These are phyloP conservation scores for Hippopotamus amphibius DNA, from an alignment of 2,113 vertebrate genomes.

Conservation along the genomic window DNA sequence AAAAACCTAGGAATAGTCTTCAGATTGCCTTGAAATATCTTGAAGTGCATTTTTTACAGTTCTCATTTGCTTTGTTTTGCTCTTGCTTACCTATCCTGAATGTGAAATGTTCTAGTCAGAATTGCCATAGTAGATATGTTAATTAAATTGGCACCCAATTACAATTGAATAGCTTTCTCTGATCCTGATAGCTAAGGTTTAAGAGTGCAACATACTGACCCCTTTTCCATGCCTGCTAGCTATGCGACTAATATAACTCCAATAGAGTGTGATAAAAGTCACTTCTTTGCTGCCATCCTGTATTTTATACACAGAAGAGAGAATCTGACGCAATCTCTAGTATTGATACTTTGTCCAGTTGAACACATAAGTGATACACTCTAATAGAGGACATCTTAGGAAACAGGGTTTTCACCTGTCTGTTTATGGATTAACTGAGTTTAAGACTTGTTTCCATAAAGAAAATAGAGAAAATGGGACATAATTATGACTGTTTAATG, in stretches of 20 bases:
- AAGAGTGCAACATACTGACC: not conserved
- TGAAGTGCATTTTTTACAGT: not conserved
- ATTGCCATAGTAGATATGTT: not conserved
- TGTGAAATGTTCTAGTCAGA: not conserved
- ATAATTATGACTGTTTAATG: not conserved
- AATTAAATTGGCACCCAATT: not conserved
- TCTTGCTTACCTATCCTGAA: not conserved
- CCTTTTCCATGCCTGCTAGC: not conserved
- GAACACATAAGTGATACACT: not conserved
- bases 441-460: not conserved
- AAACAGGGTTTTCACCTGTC: not conserved
- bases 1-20: not conserved
- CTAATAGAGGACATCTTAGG: not conserved
- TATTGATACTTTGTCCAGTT: not conserved
- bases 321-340: not conserved
- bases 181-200: not conserved
- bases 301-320: not conserved
- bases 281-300: not conserved
- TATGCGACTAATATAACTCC: not conserved
- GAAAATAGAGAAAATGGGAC: not conserved
- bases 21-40: not conserved
- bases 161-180: not conserved
- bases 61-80: conserved; percentile 14
- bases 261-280: not conserved
- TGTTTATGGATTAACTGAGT: not conserved